phyloP scores from a whole-genome alignment of 2,888 invertebrate species.

The Netelia virgata region DNA sequence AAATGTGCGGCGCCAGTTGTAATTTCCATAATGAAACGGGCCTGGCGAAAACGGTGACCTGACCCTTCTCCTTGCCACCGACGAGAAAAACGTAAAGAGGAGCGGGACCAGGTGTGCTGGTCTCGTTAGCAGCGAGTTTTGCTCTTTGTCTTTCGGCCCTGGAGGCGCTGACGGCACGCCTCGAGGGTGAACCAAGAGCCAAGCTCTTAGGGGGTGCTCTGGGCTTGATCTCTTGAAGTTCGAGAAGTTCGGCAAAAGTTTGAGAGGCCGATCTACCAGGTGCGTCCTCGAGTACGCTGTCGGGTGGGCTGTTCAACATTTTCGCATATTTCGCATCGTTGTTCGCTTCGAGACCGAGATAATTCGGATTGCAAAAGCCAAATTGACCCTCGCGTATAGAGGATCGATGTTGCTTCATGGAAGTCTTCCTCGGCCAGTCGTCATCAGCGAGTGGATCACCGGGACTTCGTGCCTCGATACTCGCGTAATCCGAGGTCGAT shows the following conservation, averaged over 20 bases:
- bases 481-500: slow-evolving; percentile 92
- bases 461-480: slow-evolving; percentile 88
- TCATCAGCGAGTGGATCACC: slow-evolving; percentile 83
- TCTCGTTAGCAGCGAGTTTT: slow-evolving; percentile 80
- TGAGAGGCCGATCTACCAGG: slow-evolving; percentile 83
- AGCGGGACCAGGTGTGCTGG: slow-evolving; percentile 85
- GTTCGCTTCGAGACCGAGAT: slow-evolving; percentile 88
- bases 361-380: slow-evolving; percentile 92
- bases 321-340: slow-evolving; percentile 84
- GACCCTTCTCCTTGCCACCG: slow-evolving; percentile 93
- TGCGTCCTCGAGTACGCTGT: slow-evolving; percentile 87
- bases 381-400: slow-evolving; percentile 86
- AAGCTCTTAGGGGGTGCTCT: slow-evolving; percentile 85
- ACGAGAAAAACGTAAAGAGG: slow-evolving; percentile 89
- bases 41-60: slow-evolving; percentile 90
- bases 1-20: slow-evolving; percentile 86
- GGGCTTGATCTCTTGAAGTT: slow-evolving; percentile 82
- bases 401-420: slow-evolving; percentile 75
- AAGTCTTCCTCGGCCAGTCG: slow-evolving; percentile 74
- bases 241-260: slow-evolving; percentile 82
- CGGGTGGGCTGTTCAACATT: slow-evolving; percentile 87
- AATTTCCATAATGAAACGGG: slow-evolving; percentile 93
- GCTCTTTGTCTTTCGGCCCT: slow-evolving; percentile 85
- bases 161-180: slow-evolving; percentile 87
- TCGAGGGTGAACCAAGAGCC: slow-evolving; percentile 84